phyloP scores from a whole-genome alignment of 1,140 invertebrate species.

The Pogonomyrmex barbatus region DNA sequence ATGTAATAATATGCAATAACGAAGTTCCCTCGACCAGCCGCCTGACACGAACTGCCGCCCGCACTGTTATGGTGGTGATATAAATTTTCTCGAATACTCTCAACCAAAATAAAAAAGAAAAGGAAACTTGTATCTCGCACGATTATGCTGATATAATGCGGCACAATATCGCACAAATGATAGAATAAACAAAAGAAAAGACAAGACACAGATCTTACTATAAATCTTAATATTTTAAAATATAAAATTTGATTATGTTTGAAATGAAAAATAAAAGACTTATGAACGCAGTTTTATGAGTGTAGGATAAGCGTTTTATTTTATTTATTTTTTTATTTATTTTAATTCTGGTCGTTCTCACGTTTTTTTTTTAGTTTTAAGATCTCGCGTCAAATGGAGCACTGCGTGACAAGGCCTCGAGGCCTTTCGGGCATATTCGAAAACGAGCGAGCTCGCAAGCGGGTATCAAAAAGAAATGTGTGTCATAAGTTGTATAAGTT shows the following conservation, averaged over 20 bases:
- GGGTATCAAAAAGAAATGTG: too few species aligned
- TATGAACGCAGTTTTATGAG: background rate
- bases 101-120: slow-evolving; percentile 6
- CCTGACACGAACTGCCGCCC: slow-evolving; percentile 20
- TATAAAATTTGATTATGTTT: slow-evolving; percentile 1
- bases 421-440: too few species aligned
- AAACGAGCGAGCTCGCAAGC: too few species aligned
- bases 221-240: background rate
- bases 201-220: background rate
- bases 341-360: too few species aligned
- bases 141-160: slow-evolving; percentile 9
- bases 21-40: slow-evolving; percentile 34
- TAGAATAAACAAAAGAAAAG: background rate
- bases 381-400: too few species aligned
- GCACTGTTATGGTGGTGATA: slow-evolving; percentile 7
- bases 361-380: too few species aligned
- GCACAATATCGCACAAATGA: slow-evolving; percentile 7
- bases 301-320: too few species aligned
- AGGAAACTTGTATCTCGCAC: slow-evolving; percentile 1
- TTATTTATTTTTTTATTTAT: too few species aligned
- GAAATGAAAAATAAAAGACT: background rate
- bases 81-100: slow-evolving; percentile 40
- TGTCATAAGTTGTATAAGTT: too few species aligned
- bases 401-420: too few species aligned
- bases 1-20: slow-evolving; percentile 60